Evolutionary conservation across 2,888 invertebrate genomes (phyloP).

Genomic region (Zele albiditarsus): DNA sequence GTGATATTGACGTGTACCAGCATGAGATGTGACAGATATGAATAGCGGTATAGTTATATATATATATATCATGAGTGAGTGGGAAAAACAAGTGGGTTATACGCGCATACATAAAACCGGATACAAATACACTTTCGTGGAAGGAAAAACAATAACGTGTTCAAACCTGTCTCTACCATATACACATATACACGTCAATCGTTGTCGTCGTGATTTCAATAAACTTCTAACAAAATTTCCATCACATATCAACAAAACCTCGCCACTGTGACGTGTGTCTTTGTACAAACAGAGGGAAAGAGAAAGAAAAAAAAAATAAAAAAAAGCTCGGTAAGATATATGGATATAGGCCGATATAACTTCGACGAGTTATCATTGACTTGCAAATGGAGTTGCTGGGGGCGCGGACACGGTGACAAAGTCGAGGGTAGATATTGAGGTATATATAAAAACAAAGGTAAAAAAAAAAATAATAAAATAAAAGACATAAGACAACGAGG

Average conservation of each 20-base stretch:
- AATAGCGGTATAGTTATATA: slow-evolving; percentile 2
- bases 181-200: slow-evolving; percentile 7
- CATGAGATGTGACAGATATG: slow-evolving; percentile 19
- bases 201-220: background rate
- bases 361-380: slow-evolving; percentile 55
- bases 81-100: slow-evolving; percentile 10
- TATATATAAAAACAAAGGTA: slow-evolving; percentile 28
- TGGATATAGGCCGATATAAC: slow-evolving; percentile 59
- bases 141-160: slow-evolving; percentile 16
- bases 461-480: slow-evolving; percentile 42
- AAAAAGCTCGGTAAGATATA: slow-evolving; percentile 49
- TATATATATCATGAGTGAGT: slow-evolving; percentile 4
- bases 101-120: background rate
- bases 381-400: slow-evolving; percentile 53
- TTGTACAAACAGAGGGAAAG: background rate
- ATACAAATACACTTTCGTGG: slow-evolving; percentile 3
- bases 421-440: slow-evolving; percentile 43
- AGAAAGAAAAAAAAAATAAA: background rate
- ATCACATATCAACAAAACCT: background rate
- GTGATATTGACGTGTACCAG: slow-evolving; percentile 5
- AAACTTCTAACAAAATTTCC: background rate
- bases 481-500: slow-evolving; percentile 43
- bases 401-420: slow-evolving; percentile 25
- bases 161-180: background rate
- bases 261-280: background rate